Conservation (phyloP, 2,888 invertebrate genomes). For the Eucera pruinosa region DNA sequence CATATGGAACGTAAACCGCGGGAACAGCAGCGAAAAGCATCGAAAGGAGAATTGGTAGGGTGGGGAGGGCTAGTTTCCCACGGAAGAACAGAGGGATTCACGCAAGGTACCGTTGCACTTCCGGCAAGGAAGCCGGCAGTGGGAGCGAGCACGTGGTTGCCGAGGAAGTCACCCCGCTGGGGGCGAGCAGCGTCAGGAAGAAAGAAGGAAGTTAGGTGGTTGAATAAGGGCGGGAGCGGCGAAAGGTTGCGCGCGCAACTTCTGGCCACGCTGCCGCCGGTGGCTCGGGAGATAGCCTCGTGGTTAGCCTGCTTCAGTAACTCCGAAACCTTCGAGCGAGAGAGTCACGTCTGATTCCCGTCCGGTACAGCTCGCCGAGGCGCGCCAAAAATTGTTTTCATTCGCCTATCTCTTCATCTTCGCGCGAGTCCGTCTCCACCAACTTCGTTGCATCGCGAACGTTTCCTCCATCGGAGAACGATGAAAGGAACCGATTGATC, state of each 20-base stretch:
- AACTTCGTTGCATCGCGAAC: not conserved
- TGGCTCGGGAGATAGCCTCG: constrained; percentile 47
- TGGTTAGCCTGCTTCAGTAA: constrained; percentile 74
- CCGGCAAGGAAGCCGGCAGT: constrained; percentile 44
- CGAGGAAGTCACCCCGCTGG: constrained; percentile 38
- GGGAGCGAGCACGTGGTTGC: constrained; percentile 60
- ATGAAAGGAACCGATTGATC: not conserved
- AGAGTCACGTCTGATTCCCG: constrained; percentile 51
- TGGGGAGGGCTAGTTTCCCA: not conserved
- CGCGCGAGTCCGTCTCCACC: too few species aligned
- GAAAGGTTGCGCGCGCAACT: constrained; percentile 78
- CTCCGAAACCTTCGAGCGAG: constrained; percentile 74
- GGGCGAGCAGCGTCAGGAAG: constrained; percentile 26
- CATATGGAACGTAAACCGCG: too few species aligned
- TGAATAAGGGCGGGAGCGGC: constrained; percentile 55
- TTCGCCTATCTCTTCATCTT: not conserved
- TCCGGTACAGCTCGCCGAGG: constrained; percentile 2
- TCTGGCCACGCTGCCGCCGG: constrained; percentile 76
- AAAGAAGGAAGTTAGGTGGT: constrained; percentile 54
- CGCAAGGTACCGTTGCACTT: constrained; percentile 73
- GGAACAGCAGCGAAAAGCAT: not conserved
- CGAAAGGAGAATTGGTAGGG: not conserved
- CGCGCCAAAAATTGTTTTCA: constrained; percentile 5
- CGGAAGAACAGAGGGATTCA: constrained; percentile 32
- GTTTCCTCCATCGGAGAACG: too few species aligned